A percentile compares a stretch with the other conserved stretches of the same genome.
Evolutionary conservation across 1,140 invertebrate genomes (phyloP).

Genomic region (Gryllus bimaculatus): DNA sequence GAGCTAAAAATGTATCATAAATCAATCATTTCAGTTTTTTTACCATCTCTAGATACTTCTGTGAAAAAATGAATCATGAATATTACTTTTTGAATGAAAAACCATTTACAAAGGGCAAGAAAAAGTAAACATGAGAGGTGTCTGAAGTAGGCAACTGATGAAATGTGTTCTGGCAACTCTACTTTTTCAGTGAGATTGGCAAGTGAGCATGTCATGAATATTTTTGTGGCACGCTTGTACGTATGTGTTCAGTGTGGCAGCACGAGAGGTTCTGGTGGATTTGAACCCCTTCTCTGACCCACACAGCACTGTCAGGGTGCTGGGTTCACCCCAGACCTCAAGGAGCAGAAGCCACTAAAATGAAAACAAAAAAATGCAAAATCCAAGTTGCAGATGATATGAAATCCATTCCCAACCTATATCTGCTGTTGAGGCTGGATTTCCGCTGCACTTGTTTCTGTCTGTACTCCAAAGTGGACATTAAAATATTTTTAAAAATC

Average conservation of each 20-base stretch:
- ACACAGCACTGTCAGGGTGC: neutral
- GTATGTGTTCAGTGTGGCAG: neutral
- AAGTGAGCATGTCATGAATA: neutral
- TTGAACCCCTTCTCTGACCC: neutral
- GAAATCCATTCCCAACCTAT: neutral
- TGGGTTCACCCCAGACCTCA: neutral
- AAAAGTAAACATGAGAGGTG: neutral
- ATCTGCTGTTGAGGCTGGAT: neutral
- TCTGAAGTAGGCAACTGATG: neutral
- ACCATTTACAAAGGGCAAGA: neutral
- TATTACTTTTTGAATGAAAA: too few species aligned
- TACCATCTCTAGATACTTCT: too few species aligned
- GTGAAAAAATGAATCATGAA: too few species aligned
- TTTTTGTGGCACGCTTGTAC: neutral
- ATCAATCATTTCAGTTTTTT: too few species aligned
- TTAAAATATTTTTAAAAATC: neutral
- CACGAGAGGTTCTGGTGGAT: neutral
- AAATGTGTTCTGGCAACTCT: constrained; percentile 1
- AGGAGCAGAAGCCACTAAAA: neutral
- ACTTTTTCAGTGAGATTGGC: neutral
- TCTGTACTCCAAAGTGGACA: constrained; percentile 3
- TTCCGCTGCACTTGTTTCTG: neutral
- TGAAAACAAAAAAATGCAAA: neutral
- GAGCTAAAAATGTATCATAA: too few species aligned
- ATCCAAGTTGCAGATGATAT: neutral